These are phyloP conservation scores for Vimba vimba DNA, from an alignment of 2,113 vertebrate species.

Conservation along the genomic window DNA sequence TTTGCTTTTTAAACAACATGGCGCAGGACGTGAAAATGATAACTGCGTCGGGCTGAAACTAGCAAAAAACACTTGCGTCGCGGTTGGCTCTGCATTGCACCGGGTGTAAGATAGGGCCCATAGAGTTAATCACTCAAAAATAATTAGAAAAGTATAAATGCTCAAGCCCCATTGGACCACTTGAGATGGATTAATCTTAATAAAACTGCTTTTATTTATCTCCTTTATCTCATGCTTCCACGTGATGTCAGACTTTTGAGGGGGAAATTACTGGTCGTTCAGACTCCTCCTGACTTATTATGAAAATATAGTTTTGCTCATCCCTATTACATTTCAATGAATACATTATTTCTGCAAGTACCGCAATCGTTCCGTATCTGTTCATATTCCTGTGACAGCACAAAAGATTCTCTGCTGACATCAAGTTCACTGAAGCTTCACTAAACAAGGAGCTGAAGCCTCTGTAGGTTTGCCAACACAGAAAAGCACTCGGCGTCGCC, in stretches of 20 bases:
- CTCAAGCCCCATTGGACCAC: neutral
- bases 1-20: too few species aligned
- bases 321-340: neutral
- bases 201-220: neutral
- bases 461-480: constrained; percentile 67
- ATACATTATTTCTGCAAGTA: neutral
- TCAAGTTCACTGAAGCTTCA: constrained; percentile 64
- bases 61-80: too few species aligned
- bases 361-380: too few species aligned
- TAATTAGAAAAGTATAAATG: too few species aligned
- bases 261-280: neutral
- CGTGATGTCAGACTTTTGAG: neutral
- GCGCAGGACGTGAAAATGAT: too few species aligned
- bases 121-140: too few species aligned
- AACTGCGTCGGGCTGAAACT: too few species aligned
- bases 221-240: neutral
- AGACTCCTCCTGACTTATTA: neutral
- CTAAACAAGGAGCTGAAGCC: constrained; percentile 67
- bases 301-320: neutral
- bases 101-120: too few species aligned
- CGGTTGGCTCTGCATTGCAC: too few species aligned
- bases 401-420: constrained; percentile 47
- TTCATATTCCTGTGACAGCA: neutral
- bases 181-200: neutral
- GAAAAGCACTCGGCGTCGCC: constrained; percentile 65